Percentiles rank a stretch among this genome's conserved stretches.
phyloP scores from a whole-genome alignment of 2,113 vertebrate species.

The Spea multiplicata region DNA sequence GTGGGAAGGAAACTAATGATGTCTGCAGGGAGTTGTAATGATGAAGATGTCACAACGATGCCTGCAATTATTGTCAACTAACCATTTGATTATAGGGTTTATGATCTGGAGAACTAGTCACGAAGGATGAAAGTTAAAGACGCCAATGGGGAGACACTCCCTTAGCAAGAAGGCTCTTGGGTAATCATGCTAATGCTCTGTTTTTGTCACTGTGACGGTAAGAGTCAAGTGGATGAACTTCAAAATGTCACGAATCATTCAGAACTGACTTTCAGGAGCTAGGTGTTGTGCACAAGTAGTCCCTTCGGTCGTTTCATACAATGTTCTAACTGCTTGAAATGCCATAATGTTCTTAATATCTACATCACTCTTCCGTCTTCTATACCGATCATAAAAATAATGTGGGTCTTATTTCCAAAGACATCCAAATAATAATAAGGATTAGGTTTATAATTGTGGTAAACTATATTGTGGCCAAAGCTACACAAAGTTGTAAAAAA shows the following conservation, averaged over 20 bases:
- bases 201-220: constrained; percentile 15
- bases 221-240: constrained; percentile 17
- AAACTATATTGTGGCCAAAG: too few relatives aligned
- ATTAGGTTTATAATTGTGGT: too few relatives aligned
- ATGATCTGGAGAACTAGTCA: constrained; percentile 25
- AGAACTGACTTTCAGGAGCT: neutral
- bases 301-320: neutral
- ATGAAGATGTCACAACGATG: constrained; percentile 40
- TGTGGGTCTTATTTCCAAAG: too few relatives aligned
- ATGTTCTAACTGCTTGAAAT: neutral
- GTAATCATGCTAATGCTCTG: constrained; percentile 24
- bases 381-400: too few relatives aligned
- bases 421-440: too few relatives aligned
- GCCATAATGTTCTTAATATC: neutral
- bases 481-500: too few relatives aligned
- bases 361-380: neutral
- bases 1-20: constrained; percentile 38
- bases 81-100: constrained; percentile 57
- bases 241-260: neutral
- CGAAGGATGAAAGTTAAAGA: constrained; percentile 23
- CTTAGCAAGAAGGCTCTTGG: constrained; percentile 13
- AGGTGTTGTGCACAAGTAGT: neutral
- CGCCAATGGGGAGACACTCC: constrained; percentile 18
- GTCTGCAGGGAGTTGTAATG: constrained; percentile 49
- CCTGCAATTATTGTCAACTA: constrained; percentile 54